Evolutionary conservation across 1,140 invertebrate genomes (phyloP), one percentile per base, ranked within the genome.

Genomic region (Brachionus paranguensis): DNA sequence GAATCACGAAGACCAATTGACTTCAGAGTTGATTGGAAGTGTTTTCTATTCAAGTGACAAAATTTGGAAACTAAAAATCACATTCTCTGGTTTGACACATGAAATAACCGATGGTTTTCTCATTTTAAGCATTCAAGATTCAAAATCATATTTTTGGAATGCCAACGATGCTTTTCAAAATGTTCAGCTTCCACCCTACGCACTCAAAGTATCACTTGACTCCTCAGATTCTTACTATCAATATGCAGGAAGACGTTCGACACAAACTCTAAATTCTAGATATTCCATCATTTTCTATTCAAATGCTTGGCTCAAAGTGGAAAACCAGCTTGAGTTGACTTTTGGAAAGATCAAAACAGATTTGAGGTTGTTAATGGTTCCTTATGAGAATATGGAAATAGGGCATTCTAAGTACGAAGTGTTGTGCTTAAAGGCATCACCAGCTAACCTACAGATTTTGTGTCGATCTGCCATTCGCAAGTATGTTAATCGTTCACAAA

Each of bases 11-110:
- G 8, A 81, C n/a, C 29, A 81, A 33, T 43, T 24, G 14, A 29
- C 17, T 60, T 33, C 43, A 0, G 78, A 79, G 37, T 8, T 81
- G 12, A 27, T 81, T 68, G 78, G 78, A n/a, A 60, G 27, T 20
- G 78, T 81, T 60, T 81, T 29, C 20, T 45, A 14, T 41, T 68
- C 53, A n/a, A 47, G 11, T 81, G 78, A 81, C 2, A 37, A 68
- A 64, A 60, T 24, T 24, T 81, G 78, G 78, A 81, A 64, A 27
- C 8, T 81, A 24, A 60, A 17, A 81, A 68, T 37, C 14, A 81
- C 78, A 10, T 47, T n/a, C 17, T 11, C 3, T 11, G 41, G 64
- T 0, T 53, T 24, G 14, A 24, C 41, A 6, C 29, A 45, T 14
- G 78, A 81, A 43, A 37, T 64, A 60, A 2, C 11, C 7, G 53